Conservation (phyloP, 2,888 invertebrate species). For the Pinctada fucata region DNA sequence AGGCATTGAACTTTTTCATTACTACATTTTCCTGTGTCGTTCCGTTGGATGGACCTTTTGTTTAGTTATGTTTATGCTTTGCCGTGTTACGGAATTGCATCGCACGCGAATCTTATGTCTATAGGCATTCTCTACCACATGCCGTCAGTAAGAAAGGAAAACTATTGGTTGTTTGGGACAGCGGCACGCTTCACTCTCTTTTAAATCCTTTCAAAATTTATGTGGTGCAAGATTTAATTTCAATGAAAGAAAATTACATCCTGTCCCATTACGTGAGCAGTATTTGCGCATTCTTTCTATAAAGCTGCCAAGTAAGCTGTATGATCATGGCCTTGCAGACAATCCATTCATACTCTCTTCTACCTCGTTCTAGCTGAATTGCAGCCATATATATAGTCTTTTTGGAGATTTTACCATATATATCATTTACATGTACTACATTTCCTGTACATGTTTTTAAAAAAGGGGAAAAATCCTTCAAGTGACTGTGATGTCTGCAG, state of each 20-base stretch:
- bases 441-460: too few species aligned
- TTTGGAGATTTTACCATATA: too few species aligned
- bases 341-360: too few species aligned
- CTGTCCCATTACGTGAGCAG: too few species aligned
- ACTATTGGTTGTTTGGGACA: slow-evolving; percentile 19
- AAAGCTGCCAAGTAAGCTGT: too few species aligned
- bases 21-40: background rate
- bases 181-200: slow-evolving; percentile 26
- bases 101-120: slow-evolving; percentile 16
- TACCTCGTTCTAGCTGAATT: too few species aligned
- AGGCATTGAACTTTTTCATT: background rate
- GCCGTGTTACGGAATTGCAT: background rate
- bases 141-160: slow-evolving; percentile 8
- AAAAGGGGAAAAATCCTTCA: too few species aligned
- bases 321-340: too few species aligned
- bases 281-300: too few species aligned
- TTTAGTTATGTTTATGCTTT: background rate
- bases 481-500: too few species aligned
- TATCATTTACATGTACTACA: too few species aligned
- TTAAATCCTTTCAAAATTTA: slow-evolving; percentile 18
- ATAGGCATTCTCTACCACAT: slow-evolving; percentile 15
- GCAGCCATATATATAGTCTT: too few species aligned
- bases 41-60: background rate
- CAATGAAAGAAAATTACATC: slow-evolving; percentile 8
- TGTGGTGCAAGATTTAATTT: slow-evolving; percentile 19